Evolutionary conservation across 2,888 invertebrate genomes (phyloP), one percentile per base, ranked within the genome.

Genomic region (Malthinus flaveolus): DNA sequence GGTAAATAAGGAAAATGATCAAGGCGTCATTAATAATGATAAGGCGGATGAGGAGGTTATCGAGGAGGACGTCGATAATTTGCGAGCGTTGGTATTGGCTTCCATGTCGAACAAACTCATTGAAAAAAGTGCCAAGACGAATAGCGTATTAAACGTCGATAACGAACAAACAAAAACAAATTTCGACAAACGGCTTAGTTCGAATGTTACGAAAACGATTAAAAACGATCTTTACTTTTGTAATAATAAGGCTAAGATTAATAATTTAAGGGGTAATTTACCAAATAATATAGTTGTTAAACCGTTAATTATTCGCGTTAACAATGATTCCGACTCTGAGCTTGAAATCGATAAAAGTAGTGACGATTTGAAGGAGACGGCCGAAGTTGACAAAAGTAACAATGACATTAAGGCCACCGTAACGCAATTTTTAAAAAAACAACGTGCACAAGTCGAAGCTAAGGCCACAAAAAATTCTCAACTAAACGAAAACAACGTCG

Each of bases 41-140:
- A 45, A 36, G 33, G 31, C n/a, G 33, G 36, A 46, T 11, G 32
- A 31, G 13, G 47, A 34, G 66, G 74, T 76, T 56, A 66, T 81
- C 56, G 85, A 85, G 48, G 85, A 86, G 68, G 85, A 86, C 71
- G 84, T 84, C 71, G 85, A 85, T 73, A 79, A 85, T 49, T 77
- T 86, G 61, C 75, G 86, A 62, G 85, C 85, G 32, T 81, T 83
- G 73, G 71, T 86, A 52, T 75, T 86, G 63, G 84, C 83, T 49
- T 84, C 85, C 4, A 78, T 86, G 62, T 83, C 83, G 54, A 84
- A 83, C 73, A 85, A 83, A 73, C 78, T 84, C 52, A 80, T 55
- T 9, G 23, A 23, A 9, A 51, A 50, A 55, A 45, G 15, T 4
- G 23, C 23, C 23, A 23, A 23, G 23, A 23, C 23, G 23, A 23